Evolutionary conservation across 35 echinoderm and acorn worm species (phyloP).

Genomic region (Ophiothrix spiculata): DNA sequence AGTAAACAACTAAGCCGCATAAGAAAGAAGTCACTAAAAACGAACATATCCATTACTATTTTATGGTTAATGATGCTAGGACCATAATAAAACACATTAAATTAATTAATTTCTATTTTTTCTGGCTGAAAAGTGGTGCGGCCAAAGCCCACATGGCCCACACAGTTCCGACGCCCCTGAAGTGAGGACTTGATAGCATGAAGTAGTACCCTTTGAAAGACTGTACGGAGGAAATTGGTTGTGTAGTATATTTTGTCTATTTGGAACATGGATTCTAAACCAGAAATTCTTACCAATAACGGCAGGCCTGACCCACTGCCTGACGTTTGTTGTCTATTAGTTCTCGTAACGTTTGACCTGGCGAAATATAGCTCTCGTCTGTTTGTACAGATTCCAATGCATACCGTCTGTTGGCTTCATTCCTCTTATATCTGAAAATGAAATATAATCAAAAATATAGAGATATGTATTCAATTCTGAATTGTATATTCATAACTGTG

Average conservation of each 20-base stretch:
- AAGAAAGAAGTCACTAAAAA: no score
- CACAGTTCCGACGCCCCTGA: no score
- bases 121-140: no score
- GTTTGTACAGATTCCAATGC: conserved; percentile 45
- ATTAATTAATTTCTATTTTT: no score
- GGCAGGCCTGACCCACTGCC: conserved; percentile 97
- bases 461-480: not conserved
- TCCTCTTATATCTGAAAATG: conserved; percentile 71
- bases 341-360: conserved; percentile 84
- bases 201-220: not conserved
- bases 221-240: not conserved
- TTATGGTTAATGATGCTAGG: no score
- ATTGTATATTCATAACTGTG: not conserved
- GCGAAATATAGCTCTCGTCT: conserved; percentile 67
- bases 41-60: no score
- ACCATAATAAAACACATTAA: no score
- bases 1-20: no score
- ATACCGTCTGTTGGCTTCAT: conserved; percentile 56
- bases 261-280: not conserved
- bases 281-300: conserved; percentile 68
- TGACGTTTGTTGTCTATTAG: conserved; percentile 70
- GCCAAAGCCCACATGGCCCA: no score
- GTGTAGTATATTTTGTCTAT: not conserved
- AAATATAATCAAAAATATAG: not conserved
- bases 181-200: no score